Percentiles rank a stretch among this genome's conserved stretches.
phyloP scores from a whole-genome alignment of 2,797 vertebrate genomes.

The Caiman crocodilus region DNA sequence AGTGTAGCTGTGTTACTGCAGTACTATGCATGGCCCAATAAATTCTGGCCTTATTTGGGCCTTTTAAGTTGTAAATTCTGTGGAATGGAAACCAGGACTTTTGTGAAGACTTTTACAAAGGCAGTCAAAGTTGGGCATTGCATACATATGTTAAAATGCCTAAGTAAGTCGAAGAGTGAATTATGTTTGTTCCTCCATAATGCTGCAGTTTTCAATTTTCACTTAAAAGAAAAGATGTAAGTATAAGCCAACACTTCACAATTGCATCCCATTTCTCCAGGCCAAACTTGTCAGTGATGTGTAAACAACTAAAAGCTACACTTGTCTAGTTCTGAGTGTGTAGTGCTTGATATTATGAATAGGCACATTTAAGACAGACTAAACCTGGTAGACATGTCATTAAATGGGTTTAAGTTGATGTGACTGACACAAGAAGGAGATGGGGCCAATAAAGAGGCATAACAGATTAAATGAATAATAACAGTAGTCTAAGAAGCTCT shows the following conservation, averaged over 20 bases:
- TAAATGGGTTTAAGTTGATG: not conserved
- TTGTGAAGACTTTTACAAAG: not conserved
- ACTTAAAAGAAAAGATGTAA: not conserved
- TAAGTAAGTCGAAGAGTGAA: not conserved
- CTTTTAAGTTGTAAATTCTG: not conserved
- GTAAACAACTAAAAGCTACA: not conserved
- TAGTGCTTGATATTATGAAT: not conserved
- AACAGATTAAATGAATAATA: not conserved
- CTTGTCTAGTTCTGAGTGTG: not conserved
- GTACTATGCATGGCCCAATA: no score
- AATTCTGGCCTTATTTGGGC: not conserved
- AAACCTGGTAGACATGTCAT: not conserved
- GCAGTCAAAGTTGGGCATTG: not conserved
- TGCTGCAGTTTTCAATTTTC: not conserved
- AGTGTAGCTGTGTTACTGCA: no score
- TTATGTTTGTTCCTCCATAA: not conserved
- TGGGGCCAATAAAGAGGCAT: not conserved
- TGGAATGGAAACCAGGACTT: fast-evolving
- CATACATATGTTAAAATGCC: not conserved
- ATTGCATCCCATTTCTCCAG: not conserved
- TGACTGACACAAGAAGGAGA: not conserved
- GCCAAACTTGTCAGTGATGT: not conserved
- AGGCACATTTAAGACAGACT: not conserved
- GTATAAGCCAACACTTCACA: not conserved
- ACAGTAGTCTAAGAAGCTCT: not conserved